Base-by-base conservation (phyloP, 2,797 vertebrate species). In the Silurus lanzhouensis region DNA sequence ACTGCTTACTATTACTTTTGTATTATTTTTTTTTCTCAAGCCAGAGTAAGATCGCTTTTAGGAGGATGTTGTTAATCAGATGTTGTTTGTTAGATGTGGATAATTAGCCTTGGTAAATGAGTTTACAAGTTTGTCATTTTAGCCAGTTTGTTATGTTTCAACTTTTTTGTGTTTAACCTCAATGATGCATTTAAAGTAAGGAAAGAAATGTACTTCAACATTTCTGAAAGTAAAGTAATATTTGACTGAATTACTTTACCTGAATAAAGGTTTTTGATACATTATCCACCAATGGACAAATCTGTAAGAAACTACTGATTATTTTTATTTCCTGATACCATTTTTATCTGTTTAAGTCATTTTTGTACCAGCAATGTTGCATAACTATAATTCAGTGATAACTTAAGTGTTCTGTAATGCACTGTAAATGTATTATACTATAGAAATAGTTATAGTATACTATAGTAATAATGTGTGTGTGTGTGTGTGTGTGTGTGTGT, bases 321-420 rank as follows among this genome's bases (percentile, higher is more conserved):
- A 38, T n/a, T 52, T 48, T 52, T 13, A 70, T 44, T 55, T 25
- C 25, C 46, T 6, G 48, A 52, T 52, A 7, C 48, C 6, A 52
- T 75, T 27, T 15, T 75, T 75, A 57, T 14, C n/a, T 25, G 74
- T 9, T 52, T 52, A 10, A 58, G 25, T 44, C 57, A 38, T 61
- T 22, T 79, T 63, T 79, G 2, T 52, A 20, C n/a, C 52, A 19
- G 52, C n/a, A 75, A 14, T 57, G 48, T 57, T 75, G 48, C 13
- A 8, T 57, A 76, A 76, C 52, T 27, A 0, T 61, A 44, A 48
- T 52, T 52, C n/a, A 48, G 7, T 80, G 22, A 12, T 48, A 64
- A 64, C 20, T 64, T 31, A 44, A 79, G 22, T 78, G 14, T 80
- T 64, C 22, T 80, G 79, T 67, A 60, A 67, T 81, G 63, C 48